Evolutionary conservation across 2,797 vertebrate genomes (phyloP), one percentile per base, ranked within the genome.

Genomic region (Notoglanidium macrostoma): DNA sequence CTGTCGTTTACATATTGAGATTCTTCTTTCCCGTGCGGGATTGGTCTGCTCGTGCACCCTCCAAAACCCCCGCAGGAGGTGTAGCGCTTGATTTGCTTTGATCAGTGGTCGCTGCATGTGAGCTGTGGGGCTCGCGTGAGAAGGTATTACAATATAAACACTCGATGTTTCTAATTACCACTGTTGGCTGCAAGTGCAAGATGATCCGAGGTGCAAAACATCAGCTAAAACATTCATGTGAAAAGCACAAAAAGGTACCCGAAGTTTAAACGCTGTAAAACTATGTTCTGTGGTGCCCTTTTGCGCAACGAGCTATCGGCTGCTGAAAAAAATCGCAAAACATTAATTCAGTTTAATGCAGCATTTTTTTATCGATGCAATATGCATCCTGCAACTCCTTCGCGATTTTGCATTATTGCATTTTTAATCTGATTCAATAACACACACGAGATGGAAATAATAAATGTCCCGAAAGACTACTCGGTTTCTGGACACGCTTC

Each of bases 1-100:
- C 92, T 90, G 87, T 95, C 95, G 96, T 97, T 97, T 97, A 96
- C 96, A 96, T 97, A 96, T 95, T 96, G 95, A 96, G 96, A 96
- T 95, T 94, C 88, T 94, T 93, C 95, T 87, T 94, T 96, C 94
- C 94, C 96, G 95, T 94, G 94, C 72, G 91, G 83, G 92, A 90
- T 92, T 90, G 89, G 86, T 85, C 95, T 94, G 94, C 94, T 94
- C 92, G 92, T 84, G 70, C 87, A 63, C 79, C 78, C 93, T 95
- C 95, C 94, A 83, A 76, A 68, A 32, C 46, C 59, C 46, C 95
- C 91, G 92, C 92, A 96, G 95, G 94, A 93, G 95, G 94, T 87
- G 88, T 92, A 91, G 94, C 91, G 94, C 95, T 96, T 92, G 90
- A 94, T 95, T 95, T 80, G 94, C 96, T 96, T 95, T 97, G 97